A percentile compares a stretch with the other conserved stretches of the same genome.
These are phyloP conservation scores for Drosophila fulvimacula DNA, from an alignment of 2,888 invertebrate species.

Conservation along the genomic window DNA sequence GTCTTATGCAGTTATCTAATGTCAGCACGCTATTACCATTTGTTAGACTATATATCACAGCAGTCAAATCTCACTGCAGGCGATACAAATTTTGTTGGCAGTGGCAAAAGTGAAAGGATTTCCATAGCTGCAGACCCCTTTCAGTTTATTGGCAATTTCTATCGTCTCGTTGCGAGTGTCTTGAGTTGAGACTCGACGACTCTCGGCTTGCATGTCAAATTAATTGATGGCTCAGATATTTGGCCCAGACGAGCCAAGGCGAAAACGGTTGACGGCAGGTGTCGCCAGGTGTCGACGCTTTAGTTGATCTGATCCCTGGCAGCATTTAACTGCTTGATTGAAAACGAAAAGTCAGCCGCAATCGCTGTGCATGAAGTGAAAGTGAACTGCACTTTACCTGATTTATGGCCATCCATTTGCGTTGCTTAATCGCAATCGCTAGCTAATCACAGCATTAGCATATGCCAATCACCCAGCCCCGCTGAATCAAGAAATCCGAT, in stretches of 20 bases:
- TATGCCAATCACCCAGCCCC: constrained; percentile 51
- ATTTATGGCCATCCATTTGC: constrained; percentile 60
- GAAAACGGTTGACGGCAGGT: constrained; percentile 54
- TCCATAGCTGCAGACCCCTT: constrained; percentile 19
- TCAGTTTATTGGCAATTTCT: constrained; percentile 47
- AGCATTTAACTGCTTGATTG: constrained; percentile 54
- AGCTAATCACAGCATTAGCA: constrained; percentile 58
- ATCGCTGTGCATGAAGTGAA: constrained; percentile 57
- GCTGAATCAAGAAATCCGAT: constrained; percentile 19
- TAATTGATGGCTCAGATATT: constrained; percentile 64
- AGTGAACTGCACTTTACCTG: constrained; percentile 45
- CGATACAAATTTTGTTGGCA: constrained; percentile 62
- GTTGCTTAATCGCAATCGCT: constrained; percentile 37
- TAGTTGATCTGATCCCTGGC: constrained; percentile 52
- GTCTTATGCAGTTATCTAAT: neutral
- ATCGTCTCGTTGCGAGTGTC: constrained; percentile 48
- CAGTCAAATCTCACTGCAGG: constrained; percentile 31
- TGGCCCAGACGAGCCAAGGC: constrained; percentile 52
- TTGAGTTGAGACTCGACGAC: constrained; percentile 5
- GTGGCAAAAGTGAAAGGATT: constrained; percentile 72
- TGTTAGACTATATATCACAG: constrained; percentile 20
- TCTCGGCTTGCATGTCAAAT: constrained; percentile 72
- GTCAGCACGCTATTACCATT: neutral
- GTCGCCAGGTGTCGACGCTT: constrained; percentile 62
- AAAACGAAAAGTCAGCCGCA: constrained; percentile 62